Evolutionary conservation across 2,888 invertebrate species (phyloP).

Genomic region (Erebia epiphron): DNA sequence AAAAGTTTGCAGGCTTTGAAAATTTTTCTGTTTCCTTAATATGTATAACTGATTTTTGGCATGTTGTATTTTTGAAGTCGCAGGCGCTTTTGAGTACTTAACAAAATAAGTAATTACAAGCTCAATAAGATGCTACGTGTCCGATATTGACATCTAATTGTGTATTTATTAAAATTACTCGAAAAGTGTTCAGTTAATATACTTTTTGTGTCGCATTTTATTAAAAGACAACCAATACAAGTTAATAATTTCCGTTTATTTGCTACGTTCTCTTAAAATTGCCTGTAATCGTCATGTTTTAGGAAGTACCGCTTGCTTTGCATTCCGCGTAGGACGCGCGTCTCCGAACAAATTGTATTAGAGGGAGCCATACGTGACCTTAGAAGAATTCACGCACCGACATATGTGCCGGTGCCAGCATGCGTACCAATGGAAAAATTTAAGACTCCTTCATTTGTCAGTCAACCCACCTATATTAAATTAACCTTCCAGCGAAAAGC

Average conservation of each 20-base stretch:
- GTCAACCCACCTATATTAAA: slow-evolving; percentile 30
- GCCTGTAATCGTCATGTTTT: slow-evolving; percentile 67
- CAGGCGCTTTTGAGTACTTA: too few relatives aligned
- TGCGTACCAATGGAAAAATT: slow-evolving; percentile 63
- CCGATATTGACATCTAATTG: neutral
- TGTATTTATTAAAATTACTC: neutral
- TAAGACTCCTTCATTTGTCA: slow-evolving; percentile 49
- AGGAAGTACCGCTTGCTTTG: slow-evolving; percentile 67
- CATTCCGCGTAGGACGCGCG: slow-evolving; percentile 66
- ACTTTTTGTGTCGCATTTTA: neutral
- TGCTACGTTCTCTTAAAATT: slow-evolving; percentile 37
- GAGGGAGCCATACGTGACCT: slow-evolving; percentile 76
- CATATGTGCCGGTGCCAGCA: slow-evolving; percentile 61
- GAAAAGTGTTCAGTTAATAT: neutral
- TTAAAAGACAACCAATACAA: slow-evolving; percentile 1
- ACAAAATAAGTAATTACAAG: too few relatives aligned
- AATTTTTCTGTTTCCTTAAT: neutral
- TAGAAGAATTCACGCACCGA: slow-evolving; percentile 58
- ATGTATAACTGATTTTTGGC: neutral
- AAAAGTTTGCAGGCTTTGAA: neutral
- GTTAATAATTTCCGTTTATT: slow-evolving; percentile 35
- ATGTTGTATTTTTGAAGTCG: too few relatives aligned
- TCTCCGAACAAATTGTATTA: slow-evolving; percentile 78
- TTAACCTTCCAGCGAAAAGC: slow-evolving; percentile 23
- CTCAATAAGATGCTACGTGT: too few relatives aligned